Percentiles rank a stretch among this genome's conserved stretches.
Conservation (phyloP, 2,113 vertebrate species). For the Pipa parva region DNA sequence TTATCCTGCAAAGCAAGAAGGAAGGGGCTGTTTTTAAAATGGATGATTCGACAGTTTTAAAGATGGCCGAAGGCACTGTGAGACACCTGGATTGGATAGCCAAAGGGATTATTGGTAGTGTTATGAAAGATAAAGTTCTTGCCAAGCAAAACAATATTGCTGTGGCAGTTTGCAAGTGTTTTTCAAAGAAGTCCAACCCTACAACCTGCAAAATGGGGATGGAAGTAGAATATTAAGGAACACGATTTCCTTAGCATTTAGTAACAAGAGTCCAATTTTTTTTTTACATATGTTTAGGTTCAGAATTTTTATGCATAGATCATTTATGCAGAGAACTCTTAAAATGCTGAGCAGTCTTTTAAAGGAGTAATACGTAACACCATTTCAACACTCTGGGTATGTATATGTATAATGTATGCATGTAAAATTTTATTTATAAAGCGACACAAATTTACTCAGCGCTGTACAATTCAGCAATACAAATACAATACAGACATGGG, state of each 20-base stretch:
- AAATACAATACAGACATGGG: too few species aligned
- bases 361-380: too few species aligned
- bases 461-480: too few species aligned
- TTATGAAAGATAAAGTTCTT: slow-evolving; percentile 25
- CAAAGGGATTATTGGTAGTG: slow-evolving; percentile 33
- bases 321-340: neutral
- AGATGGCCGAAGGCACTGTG: slow-evolving; percentile 28
- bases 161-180: slow-evolving; percentile 37
- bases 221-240: neutral
- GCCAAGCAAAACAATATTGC: slow-evolving; percentile 38
- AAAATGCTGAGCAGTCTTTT: too few species aligned
- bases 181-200: slow-evolving; percentile 30
- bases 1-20: slow-evolving; percentile 33
- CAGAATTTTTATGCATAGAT: too few species aligned
- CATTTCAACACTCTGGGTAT: too few species aligned
- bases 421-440: too few species aligned
- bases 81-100: slow-evolving; percentile 42
- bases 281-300: too few species aligned
- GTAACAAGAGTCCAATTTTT: too few species aligned
- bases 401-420: too few species aligned
- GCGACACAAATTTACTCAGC: too few species aligned
- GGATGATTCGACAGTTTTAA: slow-evolving; percentile 36
- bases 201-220: slow-evolving; percentile 18
- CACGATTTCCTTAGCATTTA: neutral
- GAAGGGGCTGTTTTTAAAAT: slow-evolving; percentile 19